Conservation (phyloP, 2,797 vertebrate species). For the Lepus townsendii region DNA sequence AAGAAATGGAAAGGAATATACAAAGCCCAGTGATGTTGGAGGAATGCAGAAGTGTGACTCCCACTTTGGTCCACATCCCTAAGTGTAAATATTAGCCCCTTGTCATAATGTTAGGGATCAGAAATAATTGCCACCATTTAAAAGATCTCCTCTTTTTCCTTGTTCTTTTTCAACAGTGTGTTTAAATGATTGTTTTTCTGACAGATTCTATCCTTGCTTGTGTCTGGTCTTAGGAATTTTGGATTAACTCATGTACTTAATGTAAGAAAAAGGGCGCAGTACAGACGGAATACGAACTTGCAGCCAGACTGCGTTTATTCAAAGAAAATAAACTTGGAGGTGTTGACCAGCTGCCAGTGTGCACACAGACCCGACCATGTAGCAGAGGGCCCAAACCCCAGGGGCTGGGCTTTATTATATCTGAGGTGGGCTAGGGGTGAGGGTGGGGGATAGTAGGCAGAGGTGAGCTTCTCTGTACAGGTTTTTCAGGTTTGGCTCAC, state of each 20-base stretch:
- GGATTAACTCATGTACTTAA: slow-evolving; percentile 1
- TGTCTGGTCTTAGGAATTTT: slow-evolving; percentile 51
- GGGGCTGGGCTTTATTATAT: too few relatives aligned
- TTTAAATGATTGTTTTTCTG: slow-evolving; percentile 54
- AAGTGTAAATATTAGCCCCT: neutral
- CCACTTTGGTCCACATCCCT: neutral
- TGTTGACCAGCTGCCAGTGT: too few relatives aligned
- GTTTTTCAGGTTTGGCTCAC: too few relatives aligned
- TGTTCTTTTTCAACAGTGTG: neutral
- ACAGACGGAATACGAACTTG: too few relatives aligned
- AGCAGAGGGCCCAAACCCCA: too few relatives aligned
- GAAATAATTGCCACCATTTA: slow-evolving; percentile 12
- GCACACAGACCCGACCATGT: too few relatives aligned
- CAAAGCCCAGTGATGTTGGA: rapidly evolving
- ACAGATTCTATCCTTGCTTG: neutral
- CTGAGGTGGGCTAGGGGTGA: too few relatives aligned
- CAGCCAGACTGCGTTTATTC: too few relatives aligned
- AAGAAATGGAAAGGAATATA: neutral
- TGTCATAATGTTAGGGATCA: slow-evolving; percentile 22
- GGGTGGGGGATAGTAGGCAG: too few relatives aligned
- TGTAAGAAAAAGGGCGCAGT: too few relatives aligned
- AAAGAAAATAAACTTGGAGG: too few relatives aligned
- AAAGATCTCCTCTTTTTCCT: neutral
- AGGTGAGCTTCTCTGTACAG: too few relatives aligned
- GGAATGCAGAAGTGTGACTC: slow-evolving; percentile 40